phyloP scores from a whole-genome alignment of 2,797 vertebrate species.

The Morus bassanus region DNA sequence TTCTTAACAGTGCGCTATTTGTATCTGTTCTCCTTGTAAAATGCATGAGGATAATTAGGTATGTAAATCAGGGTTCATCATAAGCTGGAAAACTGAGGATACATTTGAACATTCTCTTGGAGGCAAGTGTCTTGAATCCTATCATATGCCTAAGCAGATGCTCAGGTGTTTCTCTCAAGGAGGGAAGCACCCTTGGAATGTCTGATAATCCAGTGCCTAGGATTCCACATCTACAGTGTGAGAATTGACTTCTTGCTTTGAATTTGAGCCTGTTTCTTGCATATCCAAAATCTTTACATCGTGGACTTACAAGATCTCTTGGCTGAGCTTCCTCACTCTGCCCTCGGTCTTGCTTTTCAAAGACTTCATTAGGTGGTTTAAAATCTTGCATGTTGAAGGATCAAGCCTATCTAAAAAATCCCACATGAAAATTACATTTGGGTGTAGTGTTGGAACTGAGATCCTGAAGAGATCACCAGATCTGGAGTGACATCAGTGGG shows the following conservation, averaged over 20 bases:
- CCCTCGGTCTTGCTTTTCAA: neutral
- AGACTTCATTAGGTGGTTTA: neutral
- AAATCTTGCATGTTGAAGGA: neutral
- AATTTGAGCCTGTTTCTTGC: neutral
- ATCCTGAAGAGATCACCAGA: neutral
- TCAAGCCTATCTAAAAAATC: neutral
- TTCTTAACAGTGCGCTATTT: neutral
- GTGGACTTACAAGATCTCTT: neutral
- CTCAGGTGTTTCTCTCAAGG: neutral
- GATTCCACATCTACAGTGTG: neutral
- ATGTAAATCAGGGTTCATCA: neutral
- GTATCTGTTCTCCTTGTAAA: neutral
- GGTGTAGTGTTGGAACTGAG: neutral
- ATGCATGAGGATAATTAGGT: neutral
- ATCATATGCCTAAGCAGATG: neutral
- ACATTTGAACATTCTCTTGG: neutral
- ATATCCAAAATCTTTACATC: neutral
- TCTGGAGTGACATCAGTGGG: neutral
- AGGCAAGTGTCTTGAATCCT: neutral
- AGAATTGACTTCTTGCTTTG: neutral
- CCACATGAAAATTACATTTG: neutral
- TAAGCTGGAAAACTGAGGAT: neutral
- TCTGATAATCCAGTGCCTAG: neutral
- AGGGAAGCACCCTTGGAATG: neutral
- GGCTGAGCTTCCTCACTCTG: neutral